These are phyloP conservation scores for Spea multiplicata DNA, from an alignment of 2,113 vertebrate species.

Conservation along the genomic window DNA sequence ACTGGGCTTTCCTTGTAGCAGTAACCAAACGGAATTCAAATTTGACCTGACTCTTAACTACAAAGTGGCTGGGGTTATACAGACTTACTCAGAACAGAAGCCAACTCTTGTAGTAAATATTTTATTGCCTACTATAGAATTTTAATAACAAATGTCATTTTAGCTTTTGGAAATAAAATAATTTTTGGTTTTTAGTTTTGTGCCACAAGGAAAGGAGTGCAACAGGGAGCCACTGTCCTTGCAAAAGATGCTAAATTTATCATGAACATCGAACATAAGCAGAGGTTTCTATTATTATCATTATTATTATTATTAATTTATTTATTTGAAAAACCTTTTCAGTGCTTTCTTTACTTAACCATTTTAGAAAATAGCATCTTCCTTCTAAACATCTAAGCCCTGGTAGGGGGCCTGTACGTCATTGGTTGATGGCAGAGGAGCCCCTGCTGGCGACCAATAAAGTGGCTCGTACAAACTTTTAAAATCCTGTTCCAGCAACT, in stretches of 20 bases:
- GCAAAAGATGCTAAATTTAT: slow-evolving; percentile 89
- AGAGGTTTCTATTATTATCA: slow-evolving; percentile 68
- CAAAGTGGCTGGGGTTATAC: slow-evolving; percentile 87
- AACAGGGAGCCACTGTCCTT: slow-evolving; percentile 87
- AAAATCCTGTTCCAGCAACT: too few species aligned
- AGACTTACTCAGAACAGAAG: slow-evolving; percentile 90
- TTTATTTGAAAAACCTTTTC: background rate
- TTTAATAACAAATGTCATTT: background rate
- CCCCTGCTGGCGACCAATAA: too few species aligned
- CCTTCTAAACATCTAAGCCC: too few species aligned
- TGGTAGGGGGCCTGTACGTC: too few species aligned
- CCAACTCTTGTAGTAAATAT: slow-evolving; percentile 86
- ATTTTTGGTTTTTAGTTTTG: slow-evolving; percentile 80
- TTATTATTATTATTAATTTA: background rate
- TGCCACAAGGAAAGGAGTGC: slow-evolving; percentile 94
- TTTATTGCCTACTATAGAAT: slow-evolving; percentile 6
- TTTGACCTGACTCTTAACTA: slow-evolving; percentile 96
- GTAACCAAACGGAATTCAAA: slow-evolving; percentile 89
- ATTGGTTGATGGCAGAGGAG: too few species aligned
- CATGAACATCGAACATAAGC: slow-evolving; percentile 83
- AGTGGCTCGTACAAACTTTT: too few species aligned
- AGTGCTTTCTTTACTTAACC: too few species aligned
- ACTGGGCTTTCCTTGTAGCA: slow-evolving; percentile 85
- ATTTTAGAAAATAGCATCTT: too few species aligned
- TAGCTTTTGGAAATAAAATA: slow-evolving; percentile 10